These are phyloP conservation scores for Callimorpha dominula DNA, from an alignment of 2,888 invertebrate genomes.

Conservation along the genomic window DNA sequence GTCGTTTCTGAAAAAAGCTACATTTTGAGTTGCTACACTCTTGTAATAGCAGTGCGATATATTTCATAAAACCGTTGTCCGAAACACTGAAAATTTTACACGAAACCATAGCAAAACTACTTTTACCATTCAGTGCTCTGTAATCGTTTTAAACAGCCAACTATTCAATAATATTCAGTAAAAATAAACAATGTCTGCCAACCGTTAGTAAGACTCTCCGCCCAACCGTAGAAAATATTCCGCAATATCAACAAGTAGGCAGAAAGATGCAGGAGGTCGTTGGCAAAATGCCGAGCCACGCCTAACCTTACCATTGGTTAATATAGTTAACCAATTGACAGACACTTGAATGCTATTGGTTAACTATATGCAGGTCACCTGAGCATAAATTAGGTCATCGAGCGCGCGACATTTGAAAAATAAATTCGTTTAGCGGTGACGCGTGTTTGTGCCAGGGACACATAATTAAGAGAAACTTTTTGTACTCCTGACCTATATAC, in stretches of 20 bases:
- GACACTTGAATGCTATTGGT: constrained; percentile 78
- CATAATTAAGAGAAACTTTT: constrained; percentile 2
- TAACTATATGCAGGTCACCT: constrained; percentile 75
- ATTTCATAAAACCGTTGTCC: background rate
- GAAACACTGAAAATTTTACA: background rate
- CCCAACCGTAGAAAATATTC: constrained; percentile 53
- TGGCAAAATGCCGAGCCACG: constrained; percentile 85
- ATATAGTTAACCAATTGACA: constrained; percentile 86
- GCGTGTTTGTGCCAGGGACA: constrained; percentile 20
- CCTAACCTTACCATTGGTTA: constrained; percentile 85
- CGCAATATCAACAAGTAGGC: constrained; percentile 79
- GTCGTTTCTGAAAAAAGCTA: too few species aligned
- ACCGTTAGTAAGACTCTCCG: constrained; percentile 43
- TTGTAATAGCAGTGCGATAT: too few species aligned
- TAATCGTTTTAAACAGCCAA: background rate
- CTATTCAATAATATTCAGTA: constrained; percentile 4
- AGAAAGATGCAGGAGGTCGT: constrained; percentile 71
- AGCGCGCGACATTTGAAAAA: constrained; percentile 57
- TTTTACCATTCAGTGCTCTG: background rate
- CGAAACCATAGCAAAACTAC: background rate
- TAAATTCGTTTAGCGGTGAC: constrained; percentile 40
- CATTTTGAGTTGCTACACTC: too few species aligned
- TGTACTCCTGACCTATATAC: background rate
- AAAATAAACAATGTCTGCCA: constrained; percentile 35
- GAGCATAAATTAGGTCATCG: constrained; percentile 72